A percentile compares a stretch with the other conserved stretches of the same genome.
Evolutionary conservation across 2,797 vertebrate genomes (phyloP).

Genomic region (Labeo calbasu): DNA sequence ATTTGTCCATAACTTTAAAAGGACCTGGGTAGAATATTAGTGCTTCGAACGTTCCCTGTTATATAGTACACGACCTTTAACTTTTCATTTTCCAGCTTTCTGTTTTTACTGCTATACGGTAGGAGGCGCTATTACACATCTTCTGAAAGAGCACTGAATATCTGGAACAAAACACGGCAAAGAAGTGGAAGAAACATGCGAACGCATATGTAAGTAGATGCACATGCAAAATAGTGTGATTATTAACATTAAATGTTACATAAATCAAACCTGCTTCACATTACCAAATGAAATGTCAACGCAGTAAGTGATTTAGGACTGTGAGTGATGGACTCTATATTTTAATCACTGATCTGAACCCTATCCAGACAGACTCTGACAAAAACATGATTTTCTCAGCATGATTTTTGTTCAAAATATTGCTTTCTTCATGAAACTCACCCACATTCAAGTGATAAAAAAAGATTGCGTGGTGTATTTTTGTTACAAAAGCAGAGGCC

Average conservation of each 20-base stretch:
- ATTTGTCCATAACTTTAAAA: no score
- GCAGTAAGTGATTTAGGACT: not conserved
- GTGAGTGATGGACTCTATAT: not conserved
- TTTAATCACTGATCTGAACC: not conserved
- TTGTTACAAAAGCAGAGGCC: not conserved
- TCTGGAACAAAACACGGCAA: not conserved
- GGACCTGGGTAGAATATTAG: not conserved
- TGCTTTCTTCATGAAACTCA: not conserved
- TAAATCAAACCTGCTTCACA: not conserved
- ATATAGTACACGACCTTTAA: no score
- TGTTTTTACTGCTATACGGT: not conserved
- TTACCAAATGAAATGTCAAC: not conserved
- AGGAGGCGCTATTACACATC: not conserved
- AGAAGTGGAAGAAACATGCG: not conserved
- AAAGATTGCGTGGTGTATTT: not conserved
- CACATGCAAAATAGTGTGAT: not conserved
- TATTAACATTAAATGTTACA: not conserved
- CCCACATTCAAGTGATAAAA: not conserved
- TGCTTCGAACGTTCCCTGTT: no score
- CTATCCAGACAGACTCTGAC: not conserved
- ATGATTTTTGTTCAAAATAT: not conserved
- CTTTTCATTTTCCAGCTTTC: not conserved
- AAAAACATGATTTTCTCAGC: not conserved
- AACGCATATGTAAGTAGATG: no score
- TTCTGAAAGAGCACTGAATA: not conserved